A percentile compares a stretch with the other conserved stretches of the same genome.
phyloP scores from a whole-genome alignment of 2,113 vertebrate species.

The Parotia lawesii region DNA sequence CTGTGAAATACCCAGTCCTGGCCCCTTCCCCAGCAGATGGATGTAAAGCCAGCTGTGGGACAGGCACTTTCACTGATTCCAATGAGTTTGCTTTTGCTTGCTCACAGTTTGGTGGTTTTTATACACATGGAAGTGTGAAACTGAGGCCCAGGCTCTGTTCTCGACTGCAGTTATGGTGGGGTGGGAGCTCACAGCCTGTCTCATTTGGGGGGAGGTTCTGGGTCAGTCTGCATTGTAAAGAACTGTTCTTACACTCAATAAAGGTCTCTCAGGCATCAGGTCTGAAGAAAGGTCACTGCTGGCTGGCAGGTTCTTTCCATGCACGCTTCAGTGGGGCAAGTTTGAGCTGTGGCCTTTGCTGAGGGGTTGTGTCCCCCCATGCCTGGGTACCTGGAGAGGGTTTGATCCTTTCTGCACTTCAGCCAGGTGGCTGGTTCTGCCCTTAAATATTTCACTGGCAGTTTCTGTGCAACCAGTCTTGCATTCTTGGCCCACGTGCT shows the following conservation, averaged over 20 bases:
- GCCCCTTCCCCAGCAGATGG: background rate
- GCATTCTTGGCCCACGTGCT: background rate
- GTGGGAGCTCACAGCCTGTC: background rate
- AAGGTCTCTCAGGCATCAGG: background rate
- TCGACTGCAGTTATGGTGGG: background rate
- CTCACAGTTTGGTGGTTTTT: background rate
- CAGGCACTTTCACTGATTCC: background rate
- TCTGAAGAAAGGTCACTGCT: background rate
- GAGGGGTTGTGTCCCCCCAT: accelerated
- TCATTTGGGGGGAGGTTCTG: background rate
- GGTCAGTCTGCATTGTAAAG: background rate
- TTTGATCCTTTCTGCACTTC: background rate
- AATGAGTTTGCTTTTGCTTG: background rate
- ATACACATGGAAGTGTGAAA: background rate
- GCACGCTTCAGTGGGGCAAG: accelerated
- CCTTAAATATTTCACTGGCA: background rate
- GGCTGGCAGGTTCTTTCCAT: background rate
- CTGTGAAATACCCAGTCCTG: background rate
- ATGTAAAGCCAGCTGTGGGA: background rate
- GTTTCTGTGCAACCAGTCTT: background rate
- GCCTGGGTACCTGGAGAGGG: background rate
- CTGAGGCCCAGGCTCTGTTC: background rate
- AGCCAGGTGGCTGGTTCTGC: background rate
- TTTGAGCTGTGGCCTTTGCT: background rate
- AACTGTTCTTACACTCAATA: conserved; percentile 35